Conservation (phyloP, 2,797 vertebrate species). For the Helarctos malayanus region DNA sequence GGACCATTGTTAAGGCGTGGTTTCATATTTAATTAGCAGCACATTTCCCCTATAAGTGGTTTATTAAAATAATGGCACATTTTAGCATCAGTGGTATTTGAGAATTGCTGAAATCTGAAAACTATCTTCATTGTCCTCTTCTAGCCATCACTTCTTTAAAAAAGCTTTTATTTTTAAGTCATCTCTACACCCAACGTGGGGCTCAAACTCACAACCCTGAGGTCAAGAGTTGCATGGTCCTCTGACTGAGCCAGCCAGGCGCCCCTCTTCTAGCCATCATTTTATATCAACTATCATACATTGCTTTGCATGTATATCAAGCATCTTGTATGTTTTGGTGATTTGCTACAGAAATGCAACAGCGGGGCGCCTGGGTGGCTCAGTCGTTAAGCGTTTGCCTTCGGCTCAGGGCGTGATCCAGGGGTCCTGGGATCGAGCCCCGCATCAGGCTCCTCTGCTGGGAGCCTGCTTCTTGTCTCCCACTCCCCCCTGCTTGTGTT, state of each 20-base stretch:
- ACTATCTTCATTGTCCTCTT: conserved; percentile 3
- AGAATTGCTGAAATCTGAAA: conserved; percentile 45
- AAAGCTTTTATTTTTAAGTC: neutral
- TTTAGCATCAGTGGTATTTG: neutral
- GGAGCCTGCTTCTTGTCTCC: too few species aligned
- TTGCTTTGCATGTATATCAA: neutral
- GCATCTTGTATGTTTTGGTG: neutral
- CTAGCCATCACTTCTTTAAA: neutral
- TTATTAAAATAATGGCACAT: neutral
- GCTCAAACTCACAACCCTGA: neutral
- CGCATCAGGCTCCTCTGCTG: too few species aligned
- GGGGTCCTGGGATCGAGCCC: too few species aligned
- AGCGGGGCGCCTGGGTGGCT: neutral
- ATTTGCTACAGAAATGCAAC: conserved; percentile 34
- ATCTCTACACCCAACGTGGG: neutral
- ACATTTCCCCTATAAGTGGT: neutral
- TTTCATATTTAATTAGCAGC: neutral
- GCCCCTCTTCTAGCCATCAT: neutral
- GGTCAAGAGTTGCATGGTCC: neutral
- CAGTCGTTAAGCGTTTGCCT: too few species aligned
- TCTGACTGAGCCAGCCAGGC: neutral
- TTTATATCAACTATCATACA: neutral
- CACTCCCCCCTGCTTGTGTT: too few species aligned
- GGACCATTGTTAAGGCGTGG: neutral
- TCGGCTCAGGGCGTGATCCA: too few species aligned